Percentiles rank a stretch among this genome's conserved stretches.
phyloP scores from a whole-genome alignment of 37 sponge, comb jelly and placozoan species.

The Hormiphora californensis region DNA sequence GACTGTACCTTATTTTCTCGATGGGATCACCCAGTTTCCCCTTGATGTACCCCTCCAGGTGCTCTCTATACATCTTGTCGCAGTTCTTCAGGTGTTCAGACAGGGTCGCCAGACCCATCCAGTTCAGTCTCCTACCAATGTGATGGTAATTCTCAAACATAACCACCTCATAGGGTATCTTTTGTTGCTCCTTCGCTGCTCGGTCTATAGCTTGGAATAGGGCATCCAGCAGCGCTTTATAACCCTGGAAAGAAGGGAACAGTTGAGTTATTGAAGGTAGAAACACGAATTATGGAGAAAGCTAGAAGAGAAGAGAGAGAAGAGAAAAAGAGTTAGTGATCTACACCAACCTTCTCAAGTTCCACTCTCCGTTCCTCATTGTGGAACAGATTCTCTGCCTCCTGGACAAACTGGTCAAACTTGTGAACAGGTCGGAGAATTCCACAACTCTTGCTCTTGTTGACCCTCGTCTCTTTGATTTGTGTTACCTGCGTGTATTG shows the following conservation, averaged over 20 bases:
- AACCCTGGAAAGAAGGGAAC: constrained; percentile 31
- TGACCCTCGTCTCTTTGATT: constrained; percentile 8
- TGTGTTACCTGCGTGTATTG: constrained; percentile 8
- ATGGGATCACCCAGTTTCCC: constrained; percentile 40
- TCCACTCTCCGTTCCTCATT: constrained; percentile 10
- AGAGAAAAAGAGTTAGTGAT: not conserved
- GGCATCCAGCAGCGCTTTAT: constrained; percentile 10
- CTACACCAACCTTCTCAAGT: constrained; percentile 10
- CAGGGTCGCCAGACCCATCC: constrained; percentile 2
- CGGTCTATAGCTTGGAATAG: constrained; percentile 35
- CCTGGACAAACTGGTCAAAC: constrained; percentile 27
- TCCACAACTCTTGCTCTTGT: constrained; percentile 48
- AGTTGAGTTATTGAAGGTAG: too few species aligned
- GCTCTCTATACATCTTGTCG: not conserved
- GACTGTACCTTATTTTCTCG: constrained; percentile 28
- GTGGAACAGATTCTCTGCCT: constrained; percentile 16
- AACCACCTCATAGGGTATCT: constrained; percentile 17
- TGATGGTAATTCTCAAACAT: constrained; percentile 48
- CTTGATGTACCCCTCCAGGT: constrained; percentile 19
- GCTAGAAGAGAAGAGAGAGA: not conserved
- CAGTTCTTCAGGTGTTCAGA: not conserved
- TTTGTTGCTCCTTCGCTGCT: constrained; percentile 20
- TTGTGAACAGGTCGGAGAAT: constrained; percentile 40
- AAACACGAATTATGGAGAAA: too few species aligned
- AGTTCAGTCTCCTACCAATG: not conserved